Evolutionary conservation across 2,113 vertebrate species (phyloP), one percentile per base, ranked within the genome.

Genomic region (Haliaeetus leucogaster): DNA sequence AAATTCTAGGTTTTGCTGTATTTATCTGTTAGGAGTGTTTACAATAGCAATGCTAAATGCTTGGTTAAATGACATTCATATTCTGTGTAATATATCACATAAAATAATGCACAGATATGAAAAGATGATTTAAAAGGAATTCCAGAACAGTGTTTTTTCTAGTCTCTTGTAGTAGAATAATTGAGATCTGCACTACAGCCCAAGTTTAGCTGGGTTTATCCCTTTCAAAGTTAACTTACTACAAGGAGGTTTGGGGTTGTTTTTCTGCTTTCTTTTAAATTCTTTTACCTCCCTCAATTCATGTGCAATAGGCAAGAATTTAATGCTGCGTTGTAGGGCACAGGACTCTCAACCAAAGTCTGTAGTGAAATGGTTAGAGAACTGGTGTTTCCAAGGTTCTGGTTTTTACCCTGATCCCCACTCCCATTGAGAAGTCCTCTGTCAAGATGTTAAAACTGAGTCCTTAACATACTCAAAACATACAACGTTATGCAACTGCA

Each of bases 201-300:
- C 19, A 56, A 22, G 17, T 25, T 56, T 36, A 58, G 38, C 26
- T 66, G 40, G 9, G 21, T 55, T 83, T 32, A 71, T 38, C 7
- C 6, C 10, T 70, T 48, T 48, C 25, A 7, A 53, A 90, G 4
- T 16, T 52, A 30, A 89, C 27, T 61, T 90, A 17, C 9, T 36
- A 6, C 5, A 38, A 63, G 13, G 5, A 22, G 2, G 7, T 25
- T 77, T 59, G 26, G 26, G 2, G 1, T 1, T 38, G 42, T 30
- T 65, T 58, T 34, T 16, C 8, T 40, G 1, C 27, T 27, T 56
- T 45, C 4, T 82, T 83, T 67, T 71, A 6, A 3, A 16, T 76
- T 73, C 10, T 66, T 42, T n/a, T 47, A 34, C 10, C 40, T 95
- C 6, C 6, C 3, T 47, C 42, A 22, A 14, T 32, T 68, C 30